Evolutionary conservation across 2,888 invertebrate species (phyloP).

Genomic region (Sesia apiformis): DNA sequence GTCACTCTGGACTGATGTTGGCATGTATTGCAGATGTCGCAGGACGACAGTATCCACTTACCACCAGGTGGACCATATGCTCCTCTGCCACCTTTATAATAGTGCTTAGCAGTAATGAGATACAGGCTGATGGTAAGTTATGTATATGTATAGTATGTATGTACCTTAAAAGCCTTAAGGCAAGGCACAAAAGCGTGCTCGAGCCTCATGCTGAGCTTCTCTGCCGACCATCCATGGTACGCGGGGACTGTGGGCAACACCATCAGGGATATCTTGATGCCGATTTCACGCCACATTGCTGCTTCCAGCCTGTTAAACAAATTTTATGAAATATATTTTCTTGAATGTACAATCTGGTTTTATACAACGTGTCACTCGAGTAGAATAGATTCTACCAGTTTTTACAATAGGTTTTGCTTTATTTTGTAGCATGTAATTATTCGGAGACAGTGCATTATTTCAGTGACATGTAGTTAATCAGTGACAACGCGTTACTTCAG

Average conservation of each 20-base stretch:
- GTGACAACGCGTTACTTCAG: too few relatives aligned
- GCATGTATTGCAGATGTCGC: too few relatives aligned
- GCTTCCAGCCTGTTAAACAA: constrained; percentile 57
- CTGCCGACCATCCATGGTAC: constrained; percentile 68
- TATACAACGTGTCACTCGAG: not conserved
- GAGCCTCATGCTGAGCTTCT: constrained; percentile 69
- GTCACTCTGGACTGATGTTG: too few relatives aligned
- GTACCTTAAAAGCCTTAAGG: constrained; percentile 57
- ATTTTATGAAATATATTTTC: not conserved
- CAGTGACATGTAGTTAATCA: too few relatives aligned
- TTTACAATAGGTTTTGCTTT: too few relatives aligned
- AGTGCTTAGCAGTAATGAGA: not conserved
- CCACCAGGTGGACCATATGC: too few relatives aligned
- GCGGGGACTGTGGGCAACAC: constrained; percentile 68
- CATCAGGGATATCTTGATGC: constrained; percentile 70
- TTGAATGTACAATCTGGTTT: not conserved
- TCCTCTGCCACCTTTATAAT: not conserved
- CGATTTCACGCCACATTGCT: constrained; percentile 76
- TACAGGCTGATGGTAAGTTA: too few relatives aligned
- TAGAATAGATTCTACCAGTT: too few relatives aligned
- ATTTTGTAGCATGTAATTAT: too few relatives aligned
- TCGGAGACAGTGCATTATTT: too few relatives aligned
- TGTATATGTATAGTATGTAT: too few relatives aligned
- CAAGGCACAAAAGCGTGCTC: constrained; percentile 74
- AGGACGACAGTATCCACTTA: too few relatives aligned